Conservation (phyloP, 2,797 vertebrate species). For the Hipposideros larvatus region DNA sequence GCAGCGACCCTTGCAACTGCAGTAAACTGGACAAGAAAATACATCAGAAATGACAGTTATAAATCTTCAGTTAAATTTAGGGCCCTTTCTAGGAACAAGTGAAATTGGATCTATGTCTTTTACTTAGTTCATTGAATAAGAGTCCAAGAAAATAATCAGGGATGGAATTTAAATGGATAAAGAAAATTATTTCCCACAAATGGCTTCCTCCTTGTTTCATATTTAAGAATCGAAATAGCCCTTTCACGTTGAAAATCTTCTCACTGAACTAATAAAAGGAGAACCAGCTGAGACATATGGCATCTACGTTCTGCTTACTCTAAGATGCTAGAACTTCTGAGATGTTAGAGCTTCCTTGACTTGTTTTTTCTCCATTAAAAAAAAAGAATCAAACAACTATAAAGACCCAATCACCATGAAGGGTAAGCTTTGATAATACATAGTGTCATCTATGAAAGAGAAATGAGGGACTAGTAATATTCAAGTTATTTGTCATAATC, state of each 20-base stretch:
- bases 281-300: background rate
- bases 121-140: conserved; percentile 11
- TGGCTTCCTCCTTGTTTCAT: conserved; percentile 45
- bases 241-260: conserved; percentile 31
- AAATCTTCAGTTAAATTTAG: conserved; percentile 3
- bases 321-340: background rate
- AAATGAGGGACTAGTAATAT: background rate
- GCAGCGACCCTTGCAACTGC: conserved; percentile 29
- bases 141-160: conserved; percentile 41
- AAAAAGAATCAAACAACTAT: background rate
- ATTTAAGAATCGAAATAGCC: conserved; percentile 32
- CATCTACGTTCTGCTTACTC: background rate
- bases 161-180: conserved; percentile 38
- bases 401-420: background rate
- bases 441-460: background rate
- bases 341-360: background rate
- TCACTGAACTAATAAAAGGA: conserved; percentile 16
- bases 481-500: conserved; percentile 19
- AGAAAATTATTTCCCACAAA: conserved; percentile 52
- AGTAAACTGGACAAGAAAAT: conserved; percentile 34
- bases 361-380: conserved; percentile 11
- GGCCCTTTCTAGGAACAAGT: conserved; percentile 1
- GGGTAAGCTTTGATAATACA: background rate
- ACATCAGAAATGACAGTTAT: conserved; percentile 52
- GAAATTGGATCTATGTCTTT: conserved; percentile 28